Base-by-base conservation (phyloP, 2,113 vertebrate genomes). In the Sander lucioperca region DNA sequence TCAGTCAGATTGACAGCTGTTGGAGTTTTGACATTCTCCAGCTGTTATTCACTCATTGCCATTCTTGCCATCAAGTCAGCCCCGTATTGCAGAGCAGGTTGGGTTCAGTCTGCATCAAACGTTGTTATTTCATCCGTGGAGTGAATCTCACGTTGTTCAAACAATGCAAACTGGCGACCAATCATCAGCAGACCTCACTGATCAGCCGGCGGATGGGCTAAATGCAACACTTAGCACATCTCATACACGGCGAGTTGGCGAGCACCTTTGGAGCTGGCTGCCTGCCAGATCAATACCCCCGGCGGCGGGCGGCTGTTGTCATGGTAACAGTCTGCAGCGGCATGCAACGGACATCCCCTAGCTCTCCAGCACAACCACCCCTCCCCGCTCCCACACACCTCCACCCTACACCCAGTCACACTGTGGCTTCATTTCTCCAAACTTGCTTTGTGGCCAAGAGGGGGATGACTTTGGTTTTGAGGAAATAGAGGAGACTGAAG, bases 281-380 rank as follows among this genome's bases (percentile, higher is more conserved):
- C 73, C 16, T 1, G 78, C 86, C 82, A 84, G 74, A 69, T 62
- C 68, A 81, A 66, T 69, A 50, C 81, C 21, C 27, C 79, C 18
- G 74, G 67, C 45, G 69, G 76, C 21, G 18, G 77, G 63, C 9
- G 63, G 79, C 88, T 87, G 93, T 93, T 86, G 91, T 89, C 93
- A 89, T 90, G 85, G 90, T 66, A 88, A 93, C 87, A 43, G 77
- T 15, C 80, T 57, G 88, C 66, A 68, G 76, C 21, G 57, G 71
- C 84, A 84, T 81, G 82, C 72, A 1, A 16, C 48, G 64, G 78
- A 77, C 72, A 63, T 45, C 81, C 79, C 30, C 54, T 36, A 7
- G 13, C 64, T 45, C 68, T 16, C 56, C 4, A 2, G 1, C 33
- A 39, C 74, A 3, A 4, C 23, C 56, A 23, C n/a, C 33, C 33